phyloP scores from a whole-genome alignment of 1,140 invertebrate genomes.

The Bradynema listronoti region DNA sequence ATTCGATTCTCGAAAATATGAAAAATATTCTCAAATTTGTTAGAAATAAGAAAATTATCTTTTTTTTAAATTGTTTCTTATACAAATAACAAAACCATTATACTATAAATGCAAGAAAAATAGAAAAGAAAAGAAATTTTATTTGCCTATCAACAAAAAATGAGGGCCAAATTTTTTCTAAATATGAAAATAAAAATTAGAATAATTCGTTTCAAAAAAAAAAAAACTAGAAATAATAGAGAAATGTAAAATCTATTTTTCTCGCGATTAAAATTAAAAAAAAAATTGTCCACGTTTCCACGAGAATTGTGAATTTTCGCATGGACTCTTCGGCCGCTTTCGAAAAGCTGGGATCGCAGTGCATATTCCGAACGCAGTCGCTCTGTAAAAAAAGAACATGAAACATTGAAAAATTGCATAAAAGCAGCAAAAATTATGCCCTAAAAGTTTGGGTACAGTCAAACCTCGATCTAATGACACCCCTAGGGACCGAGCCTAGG shows the following conservation, averaged over 20 bases:
- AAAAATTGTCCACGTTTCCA: constrained; percentile 27
- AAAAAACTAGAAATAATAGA: too few relatives aligned
- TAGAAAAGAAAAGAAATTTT: neutral
- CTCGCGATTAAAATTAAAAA: neutral
- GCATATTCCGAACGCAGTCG: constrained; percentile 40
- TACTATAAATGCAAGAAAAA: neutral
- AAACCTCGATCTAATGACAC: too few relatives aligned
- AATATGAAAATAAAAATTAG: too few relatives aligned
- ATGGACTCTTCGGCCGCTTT: constrained; percentile 37
- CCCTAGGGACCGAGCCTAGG: too few relatives aligned
- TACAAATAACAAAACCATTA: neutral
- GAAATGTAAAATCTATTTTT: too few relatives aligned
- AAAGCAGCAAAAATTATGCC: too few relatives aligned
- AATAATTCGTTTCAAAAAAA: too few relatives aligned
- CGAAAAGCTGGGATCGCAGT: constrained; percentile 15
- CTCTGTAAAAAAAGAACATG: constrained; percentile 19
- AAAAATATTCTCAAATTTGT: neutral
- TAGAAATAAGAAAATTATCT: too few relatives aligned
- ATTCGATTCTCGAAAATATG: neutral
- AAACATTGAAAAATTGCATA: too few relatives aligned
- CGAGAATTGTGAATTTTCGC: constrained; percentile 34
- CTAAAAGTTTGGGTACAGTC: too few relatives aligned
- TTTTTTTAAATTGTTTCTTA: neutral
- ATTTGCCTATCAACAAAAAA: neutral
- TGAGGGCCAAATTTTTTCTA: neutral